Base-by-base conservation (phyloP, 2,797 vertebrate species). In the Phrynocephalus forsythii region DNA sequence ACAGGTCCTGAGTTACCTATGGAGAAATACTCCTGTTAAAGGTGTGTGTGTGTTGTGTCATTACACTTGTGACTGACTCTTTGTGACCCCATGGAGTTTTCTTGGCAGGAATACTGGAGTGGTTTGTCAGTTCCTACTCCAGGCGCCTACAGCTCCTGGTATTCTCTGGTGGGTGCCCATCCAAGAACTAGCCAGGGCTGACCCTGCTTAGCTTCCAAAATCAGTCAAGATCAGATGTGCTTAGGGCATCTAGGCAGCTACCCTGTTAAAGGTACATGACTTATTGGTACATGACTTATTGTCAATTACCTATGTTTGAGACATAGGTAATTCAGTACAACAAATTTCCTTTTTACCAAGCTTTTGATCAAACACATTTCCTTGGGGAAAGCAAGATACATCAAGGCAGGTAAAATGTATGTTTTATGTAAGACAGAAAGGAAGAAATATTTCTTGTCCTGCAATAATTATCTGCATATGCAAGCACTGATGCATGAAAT, bases 341-440 rank as follows among this genome's bases (percentile, higher is more conserved):
- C 24, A 50, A 1, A 79, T 79, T 66, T 72, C 18, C 5, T 63
- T 73, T 83, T 79, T 50, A 24, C 33, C 26, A 78, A 30, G 28
- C 22, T 79, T 72, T 79, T 33, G 28, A 1, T 26, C 18, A 68
- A 20, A 9, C 71, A 16, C 24, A 82, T 77, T 33, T 38, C 44
- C n/a, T 33, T 52, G 52, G 22, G 6, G 56, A 79, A 67, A 79
- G 11, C 72, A 83, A 5, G 13, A 22, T 0, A 18, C 26, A 85
- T 79, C 68, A 76, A 50, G 56, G 69, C 63, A 82, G 3, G 1
- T 2, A 4, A 52, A 11, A 3, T 7, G 30, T 60, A 3, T 0
- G 22, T 20, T 50, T 5, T 0, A 0, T 50, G 2, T 0, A 0
- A 82, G 0, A 7, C 10, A 67, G 22, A 63, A 79, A 16, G 52